Evolutionary conservation across 2,888 invertebrate genomes (phyloP).

Genomic region (Drosophila testacea): DNA sequence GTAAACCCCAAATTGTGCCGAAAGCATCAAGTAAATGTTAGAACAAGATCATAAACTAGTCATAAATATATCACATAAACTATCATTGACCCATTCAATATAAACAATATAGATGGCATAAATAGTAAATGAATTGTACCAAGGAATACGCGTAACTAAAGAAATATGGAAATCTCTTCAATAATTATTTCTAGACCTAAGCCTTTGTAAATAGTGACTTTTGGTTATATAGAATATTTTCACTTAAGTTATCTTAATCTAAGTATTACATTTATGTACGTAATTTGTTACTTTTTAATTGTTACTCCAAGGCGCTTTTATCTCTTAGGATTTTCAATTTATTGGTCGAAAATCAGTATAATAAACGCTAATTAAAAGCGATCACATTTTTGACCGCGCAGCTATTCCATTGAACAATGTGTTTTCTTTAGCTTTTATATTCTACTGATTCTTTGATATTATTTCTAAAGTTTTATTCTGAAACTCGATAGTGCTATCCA

Average conservation of each 20-base stretch:
- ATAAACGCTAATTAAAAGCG: conserved; percentile 53
- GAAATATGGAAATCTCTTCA: conserved; percentile 33
- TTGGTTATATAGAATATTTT: conserved; percentile 62
- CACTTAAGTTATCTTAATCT: conserved; percentile 59
- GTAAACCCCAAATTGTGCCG: conserved; percentile 71
- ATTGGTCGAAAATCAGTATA: conserved; percentile 50
- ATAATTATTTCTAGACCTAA: conserved; percentile 44
- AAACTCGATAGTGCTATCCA: background rate
- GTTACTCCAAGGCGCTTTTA: conserved; percentile 71
- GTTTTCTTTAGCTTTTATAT: background rate
- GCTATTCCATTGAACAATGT: conserved; percentile 14
- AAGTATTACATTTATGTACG: conserved; percentile 52
- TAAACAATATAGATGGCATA: conserved; percentile 31
- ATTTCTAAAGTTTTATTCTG: background rate
- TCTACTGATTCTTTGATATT: background rate
- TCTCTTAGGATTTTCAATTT: conserved; percentile 58
- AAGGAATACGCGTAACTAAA: conserved; percentile 36
- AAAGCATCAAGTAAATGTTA: conserved; percentile 35
- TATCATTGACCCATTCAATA: conserved; percentile 3
- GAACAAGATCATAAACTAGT: conserved; percentile 66
- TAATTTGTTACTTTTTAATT: conserved; percentile 72
- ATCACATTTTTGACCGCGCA: conserved; percentile 21
- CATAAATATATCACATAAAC: conserved; percentile 48
- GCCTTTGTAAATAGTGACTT: conserved; percentile 63
- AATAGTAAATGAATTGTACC: conserved; percentile 38